Conservation (phyloP, 2,888 invertebrate genomes). For the Mythimna ferrago region DNA sequence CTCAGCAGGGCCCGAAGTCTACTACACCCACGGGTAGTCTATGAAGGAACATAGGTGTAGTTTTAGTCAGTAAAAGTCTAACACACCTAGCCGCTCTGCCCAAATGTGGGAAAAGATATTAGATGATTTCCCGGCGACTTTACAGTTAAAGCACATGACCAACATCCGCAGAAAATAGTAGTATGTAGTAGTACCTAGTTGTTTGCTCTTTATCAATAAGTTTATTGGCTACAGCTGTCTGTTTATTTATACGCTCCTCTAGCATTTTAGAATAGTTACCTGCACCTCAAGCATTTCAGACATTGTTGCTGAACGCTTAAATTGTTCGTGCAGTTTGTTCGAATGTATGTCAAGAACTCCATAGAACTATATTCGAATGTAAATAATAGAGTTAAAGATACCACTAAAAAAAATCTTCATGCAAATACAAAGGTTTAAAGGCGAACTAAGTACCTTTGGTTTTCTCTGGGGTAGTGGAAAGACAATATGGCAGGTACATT, state of each 20-base stretch:
- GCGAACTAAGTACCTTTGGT: no score
- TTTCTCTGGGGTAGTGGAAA: no score
- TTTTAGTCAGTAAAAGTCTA: no score
- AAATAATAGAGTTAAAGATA: background rate
- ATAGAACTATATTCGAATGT: background rate
- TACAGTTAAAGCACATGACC: constrained; percentile 1
- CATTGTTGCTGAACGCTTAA: background rate
- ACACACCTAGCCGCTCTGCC: no score
- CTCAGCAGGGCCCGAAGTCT: no score
- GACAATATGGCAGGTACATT: no score
- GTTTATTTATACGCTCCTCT: constrained; percentile 23
- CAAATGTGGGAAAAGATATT: no score
- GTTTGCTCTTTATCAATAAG: constrained; percentile 18
- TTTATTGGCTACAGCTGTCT: constrained; percentile 14
- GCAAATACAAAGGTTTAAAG: no score
- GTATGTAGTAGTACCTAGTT: no score
- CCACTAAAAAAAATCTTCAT: background rate
- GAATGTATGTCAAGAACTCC: background rate
- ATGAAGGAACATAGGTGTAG: no score
- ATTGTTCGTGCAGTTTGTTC: background rate
- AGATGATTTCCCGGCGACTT: no score
- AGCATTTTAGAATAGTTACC: background rate
- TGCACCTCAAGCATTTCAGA: constrained; percentile 13
- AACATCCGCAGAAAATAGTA: constrained; percentile 4
- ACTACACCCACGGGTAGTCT: no score